Evolutionary conservation across 2,888 invertebrate species (phyloP), one percentile per base, ranked within the genome.

Genomic region (Ochropleura plecta): DNA sequence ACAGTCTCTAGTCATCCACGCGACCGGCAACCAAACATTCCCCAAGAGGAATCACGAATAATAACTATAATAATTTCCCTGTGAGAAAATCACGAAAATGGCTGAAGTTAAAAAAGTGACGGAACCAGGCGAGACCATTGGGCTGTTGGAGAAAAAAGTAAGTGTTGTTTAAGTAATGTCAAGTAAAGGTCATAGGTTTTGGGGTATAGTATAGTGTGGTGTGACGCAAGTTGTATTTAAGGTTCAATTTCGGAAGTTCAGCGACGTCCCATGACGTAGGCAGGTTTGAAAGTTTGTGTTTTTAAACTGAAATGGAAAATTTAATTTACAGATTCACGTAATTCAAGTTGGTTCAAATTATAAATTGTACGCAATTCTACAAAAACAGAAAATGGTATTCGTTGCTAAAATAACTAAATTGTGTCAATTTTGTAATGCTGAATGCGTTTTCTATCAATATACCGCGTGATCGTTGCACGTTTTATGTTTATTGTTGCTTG

Each of bases 71-170:
- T 72, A 20, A 64, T 76, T 81, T 73, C 70, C 60, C 73, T 79
- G 82, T 84, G 81, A 76, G 70, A 83, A 75, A 71, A 67, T n/a
- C 30, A n/a, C 10, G 44, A 90, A 86, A 86, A 96, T 96, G 95
- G 78, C 88, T 3, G 93, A 92, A 44, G 75, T 80, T 18, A 94
- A 92, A 68, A 90, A 90, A 76, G 78, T 82, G 70, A 74, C 79
- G 44, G 91, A 93, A 78, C 90, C 92, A 0, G 92, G 92, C 0
- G 96, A 96, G 85, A 95, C 92, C 7, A 94, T 96, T 64, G 92
- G 93, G 71, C 86, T 96, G 44, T 88, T 96, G 62, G 94, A 95
- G 40, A 94, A 94, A 88, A 96, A 95, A 94, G 96, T 96, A 88
- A 89, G 95, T 89, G 67, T 30, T 84, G 85, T 86, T 84, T 83